Evolutionary conservation across 2,888 invertebrate species (phyloP), one percentile per base, ranked within the genome.

Genomic region (Branchellion lobata): DNA sequence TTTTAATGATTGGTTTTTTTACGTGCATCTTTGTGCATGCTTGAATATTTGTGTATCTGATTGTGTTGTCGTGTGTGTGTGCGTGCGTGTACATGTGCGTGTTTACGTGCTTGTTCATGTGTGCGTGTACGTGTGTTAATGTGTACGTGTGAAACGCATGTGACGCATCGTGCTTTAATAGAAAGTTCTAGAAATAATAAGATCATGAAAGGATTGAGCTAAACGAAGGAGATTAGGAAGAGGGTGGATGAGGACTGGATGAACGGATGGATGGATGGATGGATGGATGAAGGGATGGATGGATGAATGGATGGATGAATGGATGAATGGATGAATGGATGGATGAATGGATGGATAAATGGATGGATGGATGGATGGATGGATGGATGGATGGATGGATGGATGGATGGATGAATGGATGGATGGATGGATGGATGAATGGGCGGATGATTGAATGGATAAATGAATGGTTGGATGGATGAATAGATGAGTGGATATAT

Each of bases 241-340:
- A 47, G 29, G 31, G 21, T 74, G 74, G 29, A 33, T 14, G 31
- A n/a, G 8, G 65, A 8, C 11, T 65, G 65, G n/a, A n/a, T 65
- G 47, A 31, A 74, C 1, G 74, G 53, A 74, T 51, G 74, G 53
- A 74, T 47, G 74, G 27, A 74, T 21, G 73, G n/a, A n/a, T n/a
- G n/a, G n/a, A n/a, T n/a, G n/a, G n/a, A n/a, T n/a, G n/a, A n/a
- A n/a, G n/a, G n/a, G n/a, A n/a, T n/a, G n/a, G n/a, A n/a, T n/a
- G 40, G 14, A 14, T 24, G 36, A 36, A 72, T 72, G 72, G 27
- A 72, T 34, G 72, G 36, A 34, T 34, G 72, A 34, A 72, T 34
- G 27, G 34, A 34, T 11, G 3, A 5, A 65, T 65, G n/a, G 3
- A 65, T 11, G 21, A 65, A 65, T 65, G 3, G n/a, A 65, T 65